Evolutionary conservation across 1,140 invertebrate species (phyloP), one percentile per base, ranked within the genome.

Genomic region (Condylostylus longicornis): DNA sequence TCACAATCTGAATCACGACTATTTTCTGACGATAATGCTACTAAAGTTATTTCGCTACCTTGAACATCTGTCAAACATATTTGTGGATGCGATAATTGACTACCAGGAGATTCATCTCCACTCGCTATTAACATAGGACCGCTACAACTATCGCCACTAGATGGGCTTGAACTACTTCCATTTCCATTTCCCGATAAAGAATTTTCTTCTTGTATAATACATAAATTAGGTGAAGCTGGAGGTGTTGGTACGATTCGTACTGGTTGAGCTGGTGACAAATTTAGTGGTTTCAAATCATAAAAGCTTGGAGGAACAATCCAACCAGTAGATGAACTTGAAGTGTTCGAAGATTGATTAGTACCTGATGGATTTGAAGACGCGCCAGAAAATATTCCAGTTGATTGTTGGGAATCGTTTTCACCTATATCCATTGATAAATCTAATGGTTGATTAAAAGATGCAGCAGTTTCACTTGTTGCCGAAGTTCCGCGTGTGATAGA

Each of bases 51-150:
- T 58, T 84, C 81, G 15, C 77, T 81, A n/a, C 82, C 83, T 22
- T 81, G 65, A 40, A 85, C 84, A 56, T 93, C 88, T 1, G 87
- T 91, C 4, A 91, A 71, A 46, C 82, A 88, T 43, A 93, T 93
- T 61, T 89, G 85, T 1, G 88, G 86, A 50, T 77, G 69, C 12
- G 55, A 62, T 47, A 64, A 58, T 56, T 64, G 43, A 19, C 41
- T 35, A 1, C 35, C 25, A 4, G 41, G 38, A 25, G 29, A 15
- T 10, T 18, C 20, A 17, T 45, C 38, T 10, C 42, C 44, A 12
- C 21, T 40, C 28, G 34, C 36, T 35, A 27, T 50, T 35, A 51
- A 42, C 3, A 48, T 53, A 46, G 54, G 46, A 8, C 43, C 53
- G 0, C 51, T 58, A 18, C 55, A 49, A 17, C 43, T n/a, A n/a